Conservation (phyloP, 2,888 invertebrate genomes). For the Aelia acuminata region DNA sequence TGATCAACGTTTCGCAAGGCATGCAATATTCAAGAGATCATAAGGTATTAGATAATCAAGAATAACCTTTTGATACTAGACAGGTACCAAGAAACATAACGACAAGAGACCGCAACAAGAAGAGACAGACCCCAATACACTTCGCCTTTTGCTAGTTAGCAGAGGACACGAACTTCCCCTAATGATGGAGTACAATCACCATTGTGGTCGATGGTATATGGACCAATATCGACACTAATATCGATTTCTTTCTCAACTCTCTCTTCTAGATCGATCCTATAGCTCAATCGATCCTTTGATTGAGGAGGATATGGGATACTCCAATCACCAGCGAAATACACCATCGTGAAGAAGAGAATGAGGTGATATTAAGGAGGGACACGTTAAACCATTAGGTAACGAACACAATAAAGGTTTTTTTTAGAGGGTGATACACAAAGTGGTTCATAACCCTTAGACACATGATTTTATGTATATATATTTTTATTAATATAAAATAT, state of each 20-base stretch:
- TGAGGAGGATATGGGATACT: neutral
- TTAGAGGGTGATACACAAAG: no score
- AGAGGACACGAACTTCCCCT: neutral
- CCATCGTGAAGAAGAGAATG: neutral
- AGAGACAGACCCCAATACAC: neutral
- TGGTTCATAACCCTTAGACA: no score
- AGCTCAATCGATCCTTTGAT: neutral
- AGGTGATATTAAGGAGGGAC: neutral
- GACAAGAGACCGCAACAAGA: neutral
- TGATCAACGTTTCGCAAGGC: neutral
- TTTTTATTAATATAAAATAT: no score
- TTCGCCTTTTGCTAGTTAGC: neutral
- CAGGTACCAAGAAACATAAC: constrained; percentile 1
- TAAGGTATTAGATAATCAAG: neutral
- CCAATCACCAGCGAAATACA: neutral
- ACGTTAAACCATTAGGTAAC: neutral
- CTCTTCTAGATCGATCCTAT: neutral
- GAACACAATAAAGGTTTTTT: neutral
- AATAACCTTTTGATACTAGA: neutral
- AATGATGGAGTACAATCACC: neutral
- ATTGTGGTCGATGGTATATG: neutral
- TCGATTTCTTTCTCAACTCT: constrained; percentile 38
- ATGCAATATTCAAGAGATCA: constrained; percentile 1
- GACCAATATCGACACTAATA: neutral
- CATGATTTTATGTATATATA: no score